Conservation (phyloP, 2,113 vertebrate genomes). For the Microcebus tavaratra region DNA sequence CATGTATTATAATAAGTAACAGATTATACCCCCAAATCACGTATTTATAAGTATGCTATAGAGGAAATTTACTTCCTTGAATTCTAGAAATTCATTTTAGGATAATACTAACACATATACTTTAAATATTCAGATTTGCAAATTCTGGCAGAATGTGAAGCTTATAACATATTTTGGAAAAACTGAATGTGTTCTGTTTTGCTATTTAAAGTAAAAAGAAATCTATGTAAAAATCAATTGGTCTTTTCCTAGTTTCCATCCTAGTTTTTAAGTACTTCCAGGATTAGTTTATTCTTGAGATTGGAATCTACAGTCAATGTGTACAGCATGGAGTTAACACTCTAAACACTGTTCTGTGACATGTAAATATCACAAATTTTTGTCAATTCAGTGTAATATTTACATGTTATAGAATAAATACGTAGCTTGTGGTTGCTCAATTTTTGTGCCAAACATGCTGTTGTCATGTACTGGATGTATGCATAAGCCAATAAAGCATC, state of each 20-base stretch:
- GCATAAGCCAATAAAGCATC: neutral
- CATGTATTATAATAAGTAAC: constrained; percentile 46
- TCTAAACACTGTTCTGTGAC: neutral
- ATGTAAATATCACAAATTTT: constrained; percentile 2
- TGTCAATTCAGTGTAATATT: neutral
- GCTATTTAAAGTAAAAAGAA: neutral
- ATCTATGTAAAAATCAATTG: neutral
- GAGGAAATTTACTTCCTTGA: constrained; percentile 27
- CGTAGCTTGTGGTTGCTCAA: neutral
- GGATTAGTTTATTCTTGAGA: constrained; percentile 25
- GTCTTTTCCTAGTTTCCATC: neutral
- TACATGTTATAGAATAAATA: neutral
- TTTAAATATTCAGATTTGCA: constrained; percentile 36
- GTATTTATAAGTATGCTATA: neutral
- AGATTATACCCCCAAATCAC: constrained; percentile 21
- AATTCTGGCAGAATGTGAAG: constrained; percentile 29
- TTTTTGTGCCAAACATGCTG: neutral
- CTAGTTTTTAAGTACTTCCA: neutral
- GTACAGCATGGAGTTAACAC: neutral
- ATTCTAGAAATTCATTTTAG: constrained; percentile 46
- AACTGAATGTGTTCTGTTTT: constrained; percentile 26
- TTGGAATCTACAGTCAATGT: neutral
- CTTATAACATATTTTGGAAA: constrained; percentile 6
- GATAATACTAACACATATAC: neutral
- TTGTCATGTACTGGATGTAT: neutral